Evolutionary conservation across 2,113 vertebrate genomes (phyloP).

Genomic region (Chaenocephalus aceratus): DNA sequence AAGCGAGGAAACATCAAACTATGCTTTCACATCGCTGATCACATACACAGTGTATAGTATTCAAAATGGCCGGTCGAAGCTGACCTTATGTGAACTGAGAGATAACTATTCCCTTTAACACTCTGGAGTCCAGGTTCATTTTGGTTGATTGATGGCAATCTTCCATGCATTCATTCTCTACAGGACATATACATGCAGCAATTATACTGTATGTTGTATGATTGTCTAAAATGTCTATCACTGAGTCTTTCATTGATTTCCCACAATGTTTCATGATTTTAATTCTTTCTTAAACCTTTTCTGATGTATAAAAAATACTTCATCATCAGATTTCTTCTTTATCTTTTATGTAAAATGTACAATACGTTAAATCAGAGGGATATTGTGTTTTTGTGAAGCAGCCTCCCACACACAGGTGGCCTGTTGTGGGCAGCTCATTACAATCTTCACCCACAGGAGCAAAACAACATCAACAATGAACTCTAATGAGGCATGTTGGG

Average conservation of each 20-base stretch:
- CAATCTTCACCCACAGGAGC: constrained; percentile 64
- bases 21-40: constrained; percentile 39
- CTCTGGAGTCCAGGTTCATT: background rate
- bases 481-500: constrained; percentile 72
- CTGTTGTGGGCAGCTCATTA: constrained; percentile 69
- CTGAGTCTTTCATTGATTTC: background rate
- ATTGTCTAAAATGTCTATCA: background rate
- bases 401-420: constrained; percentile 71
- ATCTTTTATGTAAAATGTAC: constrained; percentile 8
- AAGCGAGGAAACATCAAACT: constrained; percentile 26
- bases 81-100: background rate
- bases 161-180: background rate
- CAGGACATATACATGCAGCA: background rate
- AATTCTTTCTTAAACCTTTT: too few relatives aligned
- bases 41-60: constrained; percentile 13
- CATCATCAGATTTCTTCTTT: background rate
- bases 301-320: too few relatives aligned
- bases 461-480: constrained; percentile 71
- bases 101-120: background rate
- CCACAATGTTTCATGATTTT: background rate
- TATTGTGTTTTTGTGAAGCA: constrained; percentile 39
- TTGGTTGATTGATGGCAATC: background rate
- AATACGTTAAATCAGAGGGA: constrained; percentile 56
- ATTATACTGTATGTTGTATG: too few relatives aligned
- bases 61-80: background rate